These are phyloP conservation scores for Eupeodes luniger DNA, from an alignment of 2,888 invertebrate genomes.

Conservation along the genomic window DNA sequence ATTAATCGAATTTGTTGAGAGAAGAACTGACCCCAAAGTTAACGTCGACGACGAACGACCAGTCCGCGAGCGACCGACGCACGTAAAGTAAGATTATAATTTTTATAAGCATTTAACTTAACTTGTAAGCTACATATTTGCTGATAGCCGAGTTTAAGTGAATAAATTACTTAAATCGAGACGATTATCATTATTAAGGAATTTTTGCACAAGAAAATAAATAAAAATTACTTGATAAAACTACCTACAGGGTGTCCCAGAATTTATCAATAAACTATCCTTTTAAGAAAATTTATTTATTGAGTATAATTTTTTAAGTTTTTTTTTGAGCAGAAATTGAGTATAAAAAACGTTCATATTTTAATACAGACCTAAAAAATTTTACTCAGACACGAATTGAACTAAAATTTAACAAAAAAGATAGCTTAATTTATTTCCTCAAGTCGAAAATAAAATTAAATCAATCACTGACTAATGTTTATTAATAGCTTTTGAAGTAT, in stretches of 20 bases:
- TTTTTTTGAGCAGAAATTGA: too few species aligned
- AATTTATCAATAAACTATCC: neutral
- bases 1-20: neutral
- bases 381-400: neutral
- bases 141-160: neutral
- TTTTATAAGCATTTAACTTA: neutral
- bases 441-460: neutral
- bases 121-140: neutral
- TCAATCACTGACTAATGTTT: neutral
- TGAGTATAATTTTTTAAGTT: too few species aligned
- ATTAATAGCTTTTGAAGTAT: neutral
- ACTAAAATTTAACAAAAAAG: neutral
- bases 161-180: slow-evolving; percentile 24
- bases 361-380: too few species aligned
- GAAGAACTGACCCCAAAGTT: neutral
- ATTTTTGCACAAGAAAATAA: neutral
- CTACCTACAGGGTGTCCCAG: neutral
- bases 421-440: neutral
- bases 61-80: too few species aligned
- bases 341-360: too few species aligned
- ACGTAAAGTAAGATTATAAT: neutral
- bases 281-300: too few species aligned
- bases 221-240: neutral
- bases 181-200: neutral
- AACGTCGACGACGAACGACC: too few species aligned